Base-by-base conservation (phyloP, 2,113 vertebrate genomes). In the Gasterosteus aculeatus region DNA sequence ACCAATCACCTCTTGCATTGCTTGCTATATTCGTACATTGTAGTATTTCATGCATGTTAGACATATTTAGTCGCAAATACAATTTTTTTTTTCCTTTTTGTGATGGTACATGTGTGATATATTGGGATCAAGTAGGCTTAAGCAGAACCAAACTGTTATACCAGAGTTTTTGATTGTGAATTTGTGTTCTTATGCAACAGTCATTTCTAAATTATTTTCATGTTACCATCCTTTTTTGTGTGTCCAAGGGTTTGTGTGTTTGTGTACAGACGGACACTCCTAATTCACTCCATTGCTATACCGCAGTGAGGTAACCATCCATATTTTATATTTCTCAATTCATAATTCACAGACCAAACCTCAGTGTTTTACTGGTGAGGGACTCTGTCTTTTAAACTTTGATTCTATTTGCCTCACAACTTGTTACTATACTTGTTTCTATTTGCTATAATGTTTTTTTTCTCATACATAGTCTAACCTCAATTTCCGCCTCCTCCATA, bases 291-390 rank as follows among this genome's bases (percentile, higher is more conserved):
- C 42, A 60, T 60, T 69, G 75, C 75, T 72, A 42, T 72, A 71
- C 47, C 67, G 77, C 69, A 38, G 54, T 39, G 19, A 74, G 49
- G 75, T 66, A 76, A 38, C 73, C 72, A 90, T 93, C 75, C 78
- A 94, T 92, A 85, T 91, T 92, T 94, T 76, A 93, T 90, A 75
- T 2, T 41, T 44, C 42, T 75, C 54, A 69, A 93, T 94, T 78
- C 89, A 94, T 93, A 91, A 92, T 93, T 93, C 78, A 93, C 81
- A 63, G 58, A 39, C 73, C 76, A 81, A 89, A 92, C 85, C 83
- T 84, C 82, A 66, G 87, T 60, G 83, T 63, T 60, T 75, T 77
- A 84, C 82, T 64, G 78, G 63, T 81, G 64, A 84, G 72, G 71
- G 78, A 83, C 68, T 65, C 71, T 29, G 12, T 72, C 35, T 63